Percentiles rank a stretch among this genome's conserved stretches.
These are phyloP conservation scores for Eugnorisma glareosa DNA, from an alignment of 2,888 invertebrate species.

Conservation along the genomic window DNA sequence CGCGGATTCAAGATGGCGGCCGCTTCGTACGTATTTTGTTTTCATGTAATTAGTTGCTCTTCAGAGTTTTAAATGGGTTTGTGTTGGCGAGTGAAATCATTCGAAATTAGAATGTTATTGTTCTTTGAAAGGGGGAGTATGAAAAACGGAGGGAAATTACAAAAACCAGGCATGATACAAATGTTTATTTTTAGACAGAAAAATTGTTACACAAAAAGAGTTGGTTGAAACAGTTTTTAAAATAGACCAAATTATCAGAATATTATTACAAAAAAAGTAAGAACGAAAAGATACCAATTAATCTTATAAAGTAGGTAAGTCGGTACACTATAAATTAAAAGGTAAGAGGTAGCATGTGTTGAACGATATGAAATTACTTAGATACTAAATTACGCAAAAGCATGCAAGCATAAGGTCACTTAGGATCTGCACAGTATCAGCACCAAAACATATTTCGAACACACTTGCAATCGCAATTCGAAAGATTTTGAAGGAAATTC, in stretches of 20 bases:
- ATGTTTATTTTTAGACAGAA: conserved; percentile 53
- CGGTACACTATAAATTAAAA: neutral
- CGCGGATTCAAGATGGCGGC: conserved; percentile 87
- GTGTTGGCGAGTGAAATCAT: conserved; percentile 62
- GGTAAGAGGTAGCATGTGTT: conserved; percentile 32
- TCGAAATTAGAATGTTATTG: conserved; percentile 68
- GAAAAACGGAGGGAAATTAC: conserved; percentile 26
- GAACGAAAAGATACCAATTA: neutral
- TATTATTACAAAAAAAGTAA: neutral
- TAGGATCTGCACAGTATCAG: conserved; percentile 3
- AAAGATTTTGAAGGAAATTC: neutral
- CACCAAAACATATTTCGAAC: neutral
- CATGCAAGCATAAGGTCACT: conserved; percentile 6
- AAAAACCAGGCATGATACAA: conserved; percentile 23
- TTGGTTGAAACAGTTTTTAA: neutral
- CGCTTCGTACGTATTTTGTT: conserved; percentile 72
- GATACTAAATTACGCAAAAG: neutral
- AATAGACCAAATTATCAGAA: conserved; percentile 7
- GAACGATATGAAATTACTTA: neutral
- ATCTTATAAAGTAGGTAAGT: neutral
- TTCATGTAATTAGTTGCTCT: conserved; percentile 73
- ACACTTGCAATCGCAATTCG: neutral
- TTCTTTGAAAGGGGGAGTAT: conserved; percentile 52
- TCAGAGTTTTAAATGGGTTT: conserved; percentile 66
- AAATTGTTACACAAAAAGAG: conserved; percentile 1